phyloP scores from a whole-genome alignment of 2,113 vertebrate genomes.

The Chloropsis cyanopogon region DNA sequence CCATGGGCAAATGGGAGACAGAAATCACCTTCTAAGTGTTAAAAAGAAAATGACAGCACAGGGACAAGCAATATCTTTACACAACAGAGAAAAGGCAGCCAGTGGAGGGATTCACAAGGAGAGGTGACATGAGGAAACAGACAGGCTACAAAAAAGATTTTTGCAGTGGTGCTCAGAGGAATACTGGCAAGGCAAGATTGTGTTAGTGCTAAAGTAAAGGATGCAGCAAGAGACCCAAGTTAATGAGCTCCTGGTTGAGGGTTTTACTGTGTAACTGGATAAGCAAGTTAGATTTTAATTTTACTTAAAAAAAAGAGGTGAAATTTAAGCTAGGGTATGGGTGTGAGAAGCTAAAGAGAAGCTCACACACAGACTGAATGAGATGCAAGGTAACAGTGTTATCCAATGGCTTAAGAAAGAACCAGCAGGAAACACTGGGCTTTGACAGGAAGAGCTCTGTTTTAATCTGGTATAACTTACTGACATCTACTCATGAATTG shows the following conservation, averaged over 20 bases:
- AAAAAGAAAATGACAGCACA: not conserved
- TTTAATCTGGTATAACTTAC: not conserved
- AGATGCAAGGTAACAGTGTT: not conserved
- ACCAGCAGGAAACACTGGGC: not conserved
- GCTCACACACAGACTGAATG: not conserved
- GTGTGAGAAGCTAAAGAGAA: not conserved
- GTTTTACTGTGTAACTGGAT: not conserved
- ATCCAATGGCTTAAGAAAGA: not conserved
- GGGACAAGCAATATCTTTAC: not conserved
- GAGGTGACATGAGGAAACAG: not conserved
- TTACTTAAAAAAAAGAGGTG: not conserved
- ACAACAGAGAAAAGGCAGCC: not conserved
- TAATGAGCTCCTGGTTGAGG: not conserved
- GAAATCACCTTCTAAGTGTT: not conserved
- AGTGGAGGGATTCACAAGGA: not conserved
- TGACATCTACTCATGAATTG: not conserved
- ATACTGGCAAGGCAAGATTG: not conserved
- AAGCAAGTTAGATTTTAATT: not conserved
- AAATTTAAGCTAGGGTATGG: not conserved
- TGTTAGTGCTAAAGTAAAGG: not conserved
- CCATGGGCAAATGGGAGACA: not conserved
- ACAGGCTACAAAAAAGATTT: not conserved
- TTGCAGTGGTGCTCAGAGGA: not conserved
- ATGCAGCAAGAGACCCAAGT: not conserved
- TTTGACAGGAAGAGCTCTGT: not conserved